Base-by-base conservation (phyloP, 2,888 invertebrate species). In the Rhogogaster chlorosoma region DNA sequence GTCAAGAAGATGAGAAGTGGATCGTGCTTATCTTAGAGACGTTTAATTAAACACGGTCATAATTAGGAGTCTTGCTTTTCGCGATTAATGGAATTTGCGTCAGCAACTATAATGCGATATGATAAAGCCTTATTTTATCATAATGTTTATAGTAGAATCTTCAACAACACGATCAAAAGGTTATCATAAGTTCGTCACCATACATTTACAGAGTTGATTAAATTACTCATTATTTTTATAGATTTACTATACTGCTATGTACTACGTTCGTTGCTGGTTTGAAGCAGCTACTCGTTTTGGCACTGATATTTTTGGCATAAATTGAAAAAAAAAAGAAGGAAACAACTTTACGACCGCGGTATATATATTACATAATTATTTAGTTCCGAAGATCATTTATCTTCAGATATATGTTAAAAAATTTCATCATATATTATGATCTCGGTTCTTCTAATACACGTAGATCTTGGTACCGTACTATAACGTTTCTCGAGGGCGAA, bases 61-160 rank as follows among this genome's bases (percentile, higher is more conserved):
- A 83, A 83, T 83, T 83, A 83, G 83, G 49, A 83, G 26, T 49
- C 18, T 45, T 83, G 67, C 67, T 83, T 83, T 83, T 29, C 49
- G 49, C 67, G 83, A 83, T 83, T 45, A 67, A 83, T 83, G 29
- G 29, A 67, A 83, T 83, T 83, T 67, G 83, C 83, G 83, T 83
- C 83, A 83, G 42, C 45, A 42, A 29, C 26, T 32, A 53, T 15
- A 53, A 4, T 42, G 61, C 22, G 36, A 61, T 80, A 80, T 26
- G 61, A 80, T 36, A 61, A 80, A 2, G 22, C 45, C 18, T 67
- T 42, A 67, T 38, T 61, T 80, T 61, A 61, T 61, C 18, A 38
- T 36, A n/a, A 36, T 83, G 36, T 45, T 64, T 67, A 67, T 45
- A 18, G 83, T 67, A 42, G n/a, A 70, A 70, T 83, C 49, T 67